phyloP scores from a whole-genome alignment of 2,888 invertebrate species.

The Drosophila koepferae region DNA sequence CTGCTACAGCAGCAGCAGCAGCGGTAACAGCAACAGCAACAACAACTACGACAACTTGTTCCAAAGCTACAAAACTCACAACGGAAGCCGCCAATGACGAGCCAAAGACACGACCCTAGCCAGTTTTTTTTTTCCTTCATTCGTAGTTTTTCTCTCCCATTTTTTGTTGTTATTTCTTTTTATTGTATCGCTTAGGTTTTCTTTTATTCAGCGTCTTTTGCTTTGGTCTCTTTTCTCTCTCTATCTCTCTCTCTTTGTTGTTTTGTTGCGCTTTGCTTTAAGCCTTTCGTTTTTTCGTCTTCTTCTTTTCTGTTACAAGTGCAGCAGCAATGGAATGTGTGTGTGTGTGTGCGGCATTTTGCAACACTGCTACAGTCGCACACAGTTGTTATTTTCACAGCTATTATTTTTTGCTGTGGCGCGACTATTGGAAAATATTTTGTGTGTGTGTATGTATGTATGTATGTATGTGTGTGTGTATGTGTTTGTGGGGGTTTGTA shows the following conservation, averaged over 20 bases:
- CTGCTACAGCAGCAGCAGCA: conserved; percentile 40
- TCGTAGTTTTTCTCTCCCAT: conserved; percentile 20
- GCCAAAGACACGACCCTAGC: conserved; percentile 61
- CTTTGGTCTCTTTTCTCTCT: conserved; percentile 15
- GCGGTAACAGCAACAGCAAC: conserved; percentile 1
- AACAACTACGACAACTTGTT: conserved; percentile 58
- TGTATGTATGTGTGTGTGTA: background rate
- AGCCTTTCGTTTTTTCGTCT: conserved; percentile 57
- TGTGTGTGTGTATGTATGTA: conserved; percentile 1
- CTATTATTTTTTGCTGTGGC: conserved; percentile 23
- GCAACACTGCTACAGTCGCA: conserved; percentile 53
- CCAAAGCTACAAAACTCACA: conserved; percentile 58
- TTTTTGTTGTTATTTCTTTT: conserved; percentile 4
- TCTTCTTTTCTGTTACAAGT: conserved; percentile 57
- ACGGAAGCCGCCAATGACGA: conserved; percentile 78
- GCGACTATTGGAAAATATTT: conserved; percentile 14
- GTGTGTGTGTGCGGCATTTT: conserved; percentile 39
- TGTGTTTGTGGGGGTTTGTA: conserved; percentile 7
- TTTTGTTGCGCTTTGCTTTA: conserved; percentile 41
- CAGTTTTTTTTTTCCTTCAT: conserved; percentile 37
- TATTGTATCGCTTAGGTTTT: conserved; percentile 40
- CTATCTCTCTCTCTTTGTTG: background rate
- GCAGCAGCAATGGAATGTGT: conserved; percentile 55
- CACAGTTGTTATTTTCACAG: conserved; percentile 35
- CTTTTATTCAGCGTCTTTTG: conserved; percentile 33